These are phyloP conservation scores for Hetaerina titia DNA, from an alignment of 2,888 invertebrate species.

Conservation along the genomic window DNA sequence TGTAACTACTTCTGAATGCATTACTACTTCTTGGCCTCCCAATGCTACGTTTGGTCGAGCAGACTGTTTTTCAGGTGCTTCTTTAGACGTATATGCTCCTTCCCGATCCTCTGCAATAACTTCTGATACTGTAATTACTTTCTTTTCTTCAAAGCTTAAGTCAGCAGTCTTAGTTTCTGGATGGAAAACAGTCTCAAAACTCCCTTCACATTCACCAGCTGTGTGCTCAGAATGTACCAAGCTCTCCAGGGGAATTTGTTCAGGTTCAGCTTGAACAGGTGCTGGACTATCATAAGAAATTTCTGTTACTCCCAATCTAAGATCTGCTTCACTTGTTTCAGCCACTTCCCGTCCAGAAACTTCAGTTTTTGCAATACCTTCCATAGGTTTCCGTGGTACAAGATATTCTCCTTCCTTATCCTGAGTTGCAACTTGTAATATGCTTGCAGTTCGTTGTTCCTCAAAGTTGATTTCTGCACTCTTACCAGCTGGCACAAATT, in stretches of 20 bases:
- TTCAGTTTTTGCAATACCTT: constrained; percentile 71
- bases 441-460: constrained; percentile 40
- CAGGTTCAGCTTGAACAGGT: constrained; percentile 71
- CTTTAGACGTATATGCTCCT: constrained; percentile 70
- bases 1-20: constrained; percentile 73
- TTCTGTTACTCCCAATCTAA: constrained; percentile 71
- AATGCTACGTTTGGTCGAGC: constrained; percentile 75
- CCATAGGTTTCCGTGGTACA: constrained; percentile 70
- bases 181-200: constrained; percentile 74
- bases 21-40: constrained; percentile 75
- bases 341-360: constrained; percentile 73
- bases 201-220: constrained; percentile 79
- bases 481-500: constrained; percentile 71
- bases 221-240: constrained; percentile 71
- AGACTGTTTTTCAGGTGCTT: constrained; percentile 71
- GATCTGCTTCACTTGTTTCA: constrained; percentile 71
- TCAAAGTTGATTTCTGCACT: constrained; percentile 60
- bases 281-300: constrained; percentile 67
- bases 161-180: constrained; percentile 73
- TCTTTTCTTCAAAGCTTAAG: constrained; percentile 72
- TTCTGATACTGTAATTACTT: constrained; percentile 73
- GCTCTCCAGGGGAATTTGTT: constrained; percentile 72
- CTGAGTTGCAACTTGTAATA: constrained; percentile 72
- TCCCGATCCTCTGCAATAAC: constrained; percentile 73
- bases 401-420: constrained; percentile 70